A percentile compares a stretch with the other conserved stretches of the same genome.
phyloP scores from a whole-genome alignment of 2,888 invertebrate genomes.

The Ferrisia virgata region DNA sequence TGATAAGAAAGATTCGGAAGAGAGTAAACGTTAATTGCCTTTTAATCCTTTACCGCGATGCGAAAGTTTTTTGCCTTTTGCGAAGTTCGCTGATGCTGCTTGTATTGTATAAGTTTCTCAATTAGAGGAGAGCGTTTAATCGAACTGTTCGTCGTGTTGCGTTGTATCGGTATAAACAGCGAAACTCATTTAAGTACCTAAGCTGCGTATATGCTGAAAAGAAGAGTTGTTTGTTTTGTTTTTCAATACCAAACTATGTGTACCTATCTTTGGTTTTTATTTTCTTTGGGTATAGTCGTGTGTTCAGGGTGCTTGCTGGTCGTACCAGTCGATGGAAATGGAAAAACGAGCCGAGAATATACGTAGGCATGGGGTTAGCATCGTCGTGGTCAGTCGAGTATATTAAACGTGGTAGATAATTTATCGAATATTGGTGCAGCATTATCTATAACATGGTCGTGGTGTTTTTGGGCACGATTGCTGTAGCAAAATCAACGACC shows the following conservation, averaged over 20 bases:
- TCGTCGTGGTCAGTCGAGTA: not conserved
- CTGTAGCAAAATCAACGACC: not conserved
- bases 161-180: not conserved
- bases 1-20: conserved; percentile 16
- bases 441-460: not conserved
- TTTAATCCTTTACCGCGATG: not conserved
- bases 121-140: not conserved
- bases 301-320: too few species aligned
- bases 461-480: not conserved
- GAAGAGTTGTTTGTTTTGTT: not conserved
- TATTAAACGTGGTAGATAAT: not conserved
- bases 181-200: not conserved
- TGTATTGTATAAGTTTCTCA: not conserved
- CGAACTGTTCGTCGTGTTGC: not conserved
- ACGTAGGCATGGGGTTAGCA: not conserved
- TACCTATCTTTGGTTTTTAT: not conserved
- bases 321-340: not conserved
- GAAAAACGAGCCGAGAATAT: not conserved
- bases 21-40: conserved; percentile 24
- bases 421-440: not conserved
- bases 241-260: not conserved
- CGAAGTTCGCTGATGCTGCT: not conserved
- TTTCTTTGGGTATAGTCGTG: not conserved
- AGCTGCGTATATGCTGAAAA: too few species aligned
- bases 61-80: not conserved